Percentiles rank a stretch among this genome's conserved stretches.
Evolutionary conservation across 2,113 vertebrate species (phyloP).

Genomic region (Oncorhynchus kisutch): DNA sequence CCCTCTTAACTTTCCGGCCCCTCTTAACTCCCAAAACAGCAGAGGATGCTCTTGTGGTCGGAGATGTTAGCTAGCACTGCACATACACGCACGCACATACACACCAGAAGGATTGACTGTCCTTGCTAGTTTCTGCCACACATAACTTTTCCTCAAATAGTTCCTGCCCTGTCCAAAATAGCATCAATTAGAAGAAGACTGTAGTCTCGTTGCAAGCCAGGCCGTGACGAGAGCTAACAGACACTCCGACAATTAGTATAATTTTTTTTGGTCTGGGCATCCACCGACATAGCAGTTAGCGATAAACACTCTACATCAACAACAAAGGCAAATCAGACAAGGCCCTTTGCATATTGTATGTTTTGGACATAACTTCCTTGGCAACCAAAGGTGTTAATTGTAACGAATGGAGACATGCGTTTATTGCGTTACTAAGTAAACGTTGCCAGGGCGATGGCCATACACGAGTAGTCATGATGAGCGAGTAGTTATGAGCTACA

Average conservation of each 20-base stretch:
- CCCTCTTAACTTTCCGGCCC: background rate
- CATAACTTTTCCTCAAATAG: constrained; percentile 44
- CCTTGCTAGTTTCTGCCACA: background rate
- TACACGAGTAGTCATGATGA: no score
- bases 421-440: background rate
- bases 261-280: no score
- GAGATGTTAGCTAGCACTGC: no score
- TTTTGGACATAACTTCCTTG: constrained; percentile 1
- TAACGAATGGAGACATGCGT: background rate
- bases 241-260: no score
- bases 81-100: no score
- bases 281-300: background rate
- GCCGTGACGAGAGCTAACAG: background rate
- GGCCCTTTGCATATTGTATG: constrained; percentile 10
- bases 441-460: background rate
- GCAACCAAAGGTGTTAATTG: constrained; percentile 16
- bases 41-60: background rate
- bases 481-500: no score
- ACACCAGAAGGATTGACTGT: background rate
- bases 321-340: background rate
- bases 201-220: background rate
- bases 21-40: background rate
- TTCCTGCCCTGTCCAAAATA: constrained; percentile 40
- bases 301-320: background rate
- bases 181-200: constrained; percentile 33